Conservation (phyloP, 2,113 vertebrate species). For the Aldabrachelys gigantea region DNA sequence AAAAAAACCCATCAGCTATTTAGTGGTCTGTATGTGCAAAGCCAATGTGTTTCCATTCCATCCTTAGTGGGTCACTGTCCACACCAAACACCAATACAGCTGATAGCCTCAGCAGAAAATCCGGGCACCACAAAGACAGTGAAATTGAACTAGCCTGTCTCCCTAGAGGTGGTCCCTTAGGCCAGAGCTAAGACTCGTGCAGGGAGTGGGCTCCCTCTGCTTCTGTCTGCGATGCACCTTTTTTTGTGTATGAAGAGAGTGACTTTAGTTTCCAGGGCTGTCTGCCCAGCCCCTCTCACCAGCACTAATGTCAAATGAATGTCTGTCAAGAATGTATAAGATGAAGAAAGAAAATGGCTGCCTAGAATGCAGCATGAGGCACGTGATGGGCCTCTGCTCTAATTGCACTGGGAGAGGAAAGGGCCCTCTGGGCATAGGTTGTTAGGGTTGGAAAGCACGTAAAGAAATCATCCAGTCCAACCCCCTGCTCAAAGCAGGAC, state of each 20-base stretch:
- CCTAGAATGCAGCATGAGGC: background rate
- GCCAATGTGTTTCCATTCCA: background rate
- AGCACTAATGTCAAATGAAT: background rate
- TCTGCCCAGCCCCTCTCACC: too few species aligned
- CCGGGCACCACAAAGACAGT: background rate
- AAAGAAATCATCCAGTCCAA: too few species aligned
- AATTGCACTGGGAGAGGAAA: too few species aligned
- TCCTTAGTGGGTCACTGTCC: background rate
- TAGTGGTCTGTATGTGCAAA: background rate
- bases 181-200: accelerated
- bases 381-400: background rate
- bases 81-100: background rate
- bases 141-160: background rate
- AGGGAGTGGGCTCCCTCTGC: background rate
- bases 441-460: too few species aligned
- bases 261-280: too few species aligned
- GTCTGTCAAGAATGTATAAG: background rate
- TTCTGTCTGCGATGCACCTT: background rate
- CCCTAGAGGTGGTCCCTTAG: accelerated
- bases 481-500: too few species aligned
- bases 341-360: too few species aligned
- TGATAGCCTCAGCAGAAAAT: background rate
- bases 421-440: too few species aligned
- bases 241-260: too few species aligned
- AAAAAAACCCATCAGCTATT: background rate